phyloP scores from a whole-genome alignment of 1,140 invertebrate species.

The Phthorimaea operculella region DNA sequence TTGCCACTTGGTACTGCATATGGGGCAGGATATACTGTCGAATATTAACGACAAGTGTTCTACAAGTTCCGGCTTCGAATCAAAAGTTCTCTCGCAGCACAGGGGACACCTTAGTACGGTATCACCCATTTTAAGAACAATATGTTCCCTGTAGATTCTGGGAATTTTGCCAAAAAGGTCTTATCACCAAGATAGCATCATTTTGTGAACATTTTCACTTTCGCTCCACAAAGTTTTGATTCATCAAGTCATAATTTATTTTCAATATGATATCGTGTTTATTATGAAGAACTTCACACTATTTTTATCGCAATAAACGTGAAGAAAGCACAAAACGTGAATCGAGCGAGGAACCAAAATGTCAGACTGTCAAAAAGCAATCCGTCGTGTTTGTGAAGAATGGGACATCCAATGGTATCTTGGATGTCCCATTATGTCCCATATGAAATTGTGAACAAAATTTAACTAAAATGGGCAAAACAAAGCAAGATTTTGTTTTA shows the following conservation, averaged over 20 bases:
- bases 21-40: constrained; percentile 70
- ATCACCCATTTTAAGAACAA: constrained; percentile 60
- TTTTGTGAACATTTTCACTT: constrained; percentile 42
- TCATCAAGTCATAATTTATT: constrained; percentile 22
- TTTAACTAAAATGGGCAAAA: too few relatives aligned
- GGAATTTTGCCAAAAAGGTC: background rate
- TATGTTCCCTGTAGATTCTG: background rate
- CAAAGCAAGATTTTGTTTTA: too few relatives aligned
- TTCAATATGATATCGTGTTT: constrained; percentile 49
- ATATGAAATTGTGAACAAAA: too few relatives aligned
- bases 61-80: constrained; percentile 67
- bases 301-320: constrained; percentile 27
- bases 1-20: constrained; percentile 67
- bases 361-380: constrained; percentile 8
- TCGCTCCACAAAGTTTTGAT: constrained; percentile 8
- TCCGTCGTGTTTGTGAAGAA: too few relatives aligned
- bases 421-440: too few relatives aligned
- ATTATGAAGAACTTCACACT: constrained; percentile 64
- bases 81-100: constrained; percentile 73
- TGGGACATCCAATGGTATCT: too few relatives aligned
- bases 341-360: constrained; percentile 10
- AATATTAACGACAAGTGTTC: constrained; percentile 71
- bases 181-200: constrained; percentile 16
- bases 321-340: constrained; percentile 26
- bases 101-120: constrained; percentile 70